Evolutionary conservation across 2,888 invertebrate genomes (phyloP), one percentile per base, ranked within the genome.

Genomic region (Epicampocera succincta): DNA sequence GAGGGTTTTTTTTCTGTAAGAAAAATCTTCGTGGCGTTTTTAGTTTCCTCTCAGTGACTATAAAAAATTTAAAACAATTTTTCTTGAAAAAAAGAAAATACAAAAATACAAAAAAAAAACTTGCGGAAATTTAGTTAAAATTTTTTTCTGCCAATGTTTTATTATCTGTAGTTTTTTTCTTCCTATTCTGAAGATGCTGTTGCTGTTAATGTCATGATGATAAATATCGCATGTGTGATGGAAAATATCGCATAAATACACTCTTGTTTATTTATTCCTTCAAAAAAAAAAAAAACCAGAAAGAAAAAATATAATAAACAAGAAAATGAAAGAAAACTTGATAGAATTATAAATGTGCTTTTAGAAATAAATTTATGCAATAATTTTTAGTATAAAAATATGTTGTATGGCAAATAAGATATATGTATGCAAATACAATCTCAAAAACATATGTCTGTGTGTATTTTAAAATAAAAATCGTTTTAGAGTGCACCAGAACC

Each of bases 81-180:
- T 75, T 75, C 68, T 60, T 52, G 1, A 21, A 75, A 75, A 11
- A 56, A 29, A 29, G n/a, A 29, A 6, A 6, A 29, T 3, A 6
- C 6, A n/a, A 46, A 65, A 21, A 48, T 29, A 44, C 52, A 52
- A 33, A 33, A 1, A 33, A 33, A 65, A 66, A 58, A 75, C n/a
- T 80, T 75, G 58, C 54, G 66, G 60, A 80, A 71, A 75, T 80
- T 75, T 80, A 72, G 65, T 75, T 72, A 46, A 60, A 44, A 25
- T 12, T 38, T 50, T n/a, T 63, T 63, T 63, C 25, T 54, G 0
- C 42, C 15, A 66, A 58, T 58, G 40, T 58, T 66, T 44, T 68
- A 52, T 75, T 33, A 72, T 42, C 11, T 48, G 15, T n/a, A 58
- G 19, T 25, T 40, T 25, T 42, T 54, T 40, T 25, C 38, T 63